phyloP scores from a whole-genome alignment of 2,888 invertebrate genomes.

The Dynastes tityus region DNA sequence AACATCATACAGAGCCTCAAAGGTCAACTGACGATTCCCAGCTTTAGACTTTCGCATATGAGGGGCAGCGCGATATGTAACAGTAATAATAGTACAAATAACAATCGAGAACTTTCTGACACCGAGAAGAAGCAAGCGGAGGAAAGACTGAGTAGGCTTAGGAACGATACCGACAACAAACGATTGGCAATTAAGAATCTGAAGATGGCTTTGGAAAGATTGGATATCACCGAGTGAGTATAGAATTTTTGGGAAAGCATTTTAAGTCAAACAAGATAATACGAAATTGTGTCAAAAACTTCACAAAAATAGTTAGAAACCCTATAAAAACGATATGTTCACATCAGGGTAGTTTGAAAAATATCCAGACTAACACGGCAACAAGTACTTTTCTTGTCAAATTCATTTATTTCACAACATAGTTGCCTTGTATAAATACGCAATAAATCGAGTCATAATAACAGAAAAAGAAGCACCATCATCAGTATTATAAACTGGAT shows the following conservation, averaged over 20 bases:
- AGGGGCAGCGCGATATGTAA: constrained; percentile 57
- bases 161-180: constrained; percentile 84
- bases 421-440: too few relatives aligned
- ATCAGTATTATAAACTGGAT: too few relatives aligned
- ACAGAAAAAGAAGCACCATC: too few relatives aligned
- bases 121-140: constrained; percentile 75
- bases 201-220: constrained; percentile 84
- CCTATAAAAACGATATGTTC: too few relatives aligned
- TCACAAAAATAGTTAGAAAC: too few relatives aligned
- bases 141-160: constrained; percentile 75
- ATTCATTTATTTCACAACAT: too few relatives aligned
- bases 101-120: constrained; percentile 69
- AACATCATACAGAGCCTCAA: constrained; percentile 86
- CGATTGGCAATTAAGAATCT: constrained; percentile 86
- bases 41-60: constrained; percentile 70
- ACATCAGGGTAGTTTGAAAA: too few relatives aligned
- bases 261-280: too few relatives aligned
- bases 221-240: constrained; percentile 91
- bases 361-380: too few relatives aligned
- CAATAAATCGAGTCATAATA: too few relatives aligned
- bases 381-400: too few relatives aligned
- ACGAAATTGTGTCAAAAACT: too few relatives aligned
- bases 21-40: constrained; percentile 79
- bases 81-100: constrained; percentile 63
- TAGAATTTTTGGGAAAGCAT: background rate